Evolutionary conservation across 2,888 invertebrate species (phyloP), one percentile per base, ranked within the genome.

Genomic region (Crocallis elinguaria): DNA sequence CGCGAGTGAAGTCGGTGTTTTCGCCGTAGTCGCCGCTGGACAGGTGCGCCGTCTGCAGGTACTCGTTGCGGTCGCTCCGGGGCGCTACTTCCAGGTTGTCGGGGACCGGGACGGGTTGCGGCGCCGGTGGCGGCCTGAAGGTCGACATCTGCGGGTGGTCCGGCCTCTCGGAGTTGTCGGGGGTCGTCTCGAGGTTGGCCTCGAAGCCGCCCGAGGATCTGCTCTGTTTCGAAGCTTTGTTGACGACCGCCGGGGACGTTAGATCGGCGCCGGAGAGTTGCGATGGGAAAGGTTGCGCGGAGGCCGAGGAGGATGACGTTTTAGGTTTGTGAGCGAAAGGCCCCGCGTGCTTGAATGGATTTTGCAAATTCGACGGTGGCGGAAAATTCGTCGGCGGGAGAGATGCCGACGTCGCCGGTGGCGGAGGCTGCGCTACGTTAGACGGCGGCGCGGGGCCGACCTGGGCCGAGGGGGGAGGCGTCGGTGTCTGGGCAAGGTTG

Each of bases 1-100:
- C 85, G 27, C 74, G 69, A 50, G 83, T 84, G 35, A 85, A 87
- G 62, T 90, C 87, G 3, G 88, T 85, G 64, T 91, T 91, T 57
- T 88, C 90, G 8, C 79, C 81, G 61, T 86, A 92, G 63, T 92
- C 91, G 7, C 87, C 84, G 64, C 93, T 93, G 1, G 95, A 95
- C 37, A 95, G 81, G 70, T 95, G 95, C 12, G 95, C 95, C 1
- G 95, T 96, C 82, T 95, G 95, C 52, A 96, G 82, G 77, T 96
- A 96, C 77, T 95, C 94, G 75, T 95, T 95, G 51, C 95, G 90
- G 67, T 96, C 95, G 75, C 93, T 94, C 56, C 93, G 94, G 0
- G 94, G 94, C 8, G 93, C 93, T 19, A 94, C 90, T 79, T 94
- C 95, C 67, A 92, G 80, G 70, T 93, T 93, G 53, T 93, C 93